These are phyloP conservation scores for Cynocephalus volans DNA, from an alignment of 2,113 vertebrate species.

Conservation along the genomic window DNA sequence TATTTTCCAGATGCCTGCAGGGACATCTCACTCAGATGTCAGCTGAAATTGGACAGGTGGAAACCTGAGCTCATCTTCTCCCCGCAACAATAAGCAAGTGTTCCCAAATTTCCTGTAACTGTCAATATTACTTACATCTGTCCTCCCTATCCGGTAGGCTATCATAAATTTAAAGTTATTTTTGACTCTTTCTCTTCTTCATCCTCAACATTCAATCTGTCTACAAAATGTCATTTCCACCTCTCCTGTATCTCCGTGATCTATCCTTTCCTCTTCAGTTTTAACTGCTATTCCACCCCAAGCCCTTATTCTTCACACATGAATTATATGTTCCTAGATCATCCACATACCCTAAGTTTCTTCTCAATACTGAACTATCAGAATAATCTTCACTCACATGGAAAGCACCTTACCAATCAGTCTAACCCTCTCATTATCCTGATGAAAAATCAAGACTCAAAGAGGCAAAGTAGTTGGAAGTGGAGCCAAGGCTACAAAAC, in stretches of 20 bases:
- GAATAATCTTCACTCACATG: background rate
- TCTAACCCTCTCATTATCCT: background rate
- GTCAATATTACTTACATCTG: background rate
- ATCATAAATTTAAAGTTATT: background rate
- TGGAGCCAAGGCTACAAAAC: background rate
- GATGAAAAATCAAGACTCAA: background rate
- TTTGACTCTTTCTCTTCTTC: background rate
- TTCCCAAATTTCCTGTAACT: background rate
- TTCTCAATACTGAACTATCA: background rate
- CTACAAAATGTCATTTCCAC: background rate
- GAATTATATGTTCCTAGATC: background rate
- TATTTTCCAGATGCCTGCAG: conserved; percentile 19
- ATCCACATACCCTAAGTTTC: background rate
- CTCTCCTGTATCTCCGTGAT: background rate
- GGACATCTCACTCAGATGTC: conserved; percentile 46
- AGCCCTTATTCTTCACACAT: background rate
- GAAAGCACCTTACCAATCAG: background rate
- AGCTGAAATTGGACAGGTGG: background rate
- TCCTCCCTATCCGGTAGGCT: background rate
- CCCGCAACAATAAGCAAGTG: conserved; percentile 3
- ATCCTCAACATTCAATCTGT: background rate
- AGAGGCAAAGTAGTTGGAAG: background rate
- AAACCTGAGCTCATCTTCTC: conserved; percentile 64
- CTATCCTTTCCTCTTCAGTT: background rate
- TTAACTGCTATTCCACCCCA: background rate